Evolutionary conservation across 2,113 vertebrate species (phyloP), one percentile per base, ranked within the genome.

Genomic region (Ammodytes dubius): DNA sequence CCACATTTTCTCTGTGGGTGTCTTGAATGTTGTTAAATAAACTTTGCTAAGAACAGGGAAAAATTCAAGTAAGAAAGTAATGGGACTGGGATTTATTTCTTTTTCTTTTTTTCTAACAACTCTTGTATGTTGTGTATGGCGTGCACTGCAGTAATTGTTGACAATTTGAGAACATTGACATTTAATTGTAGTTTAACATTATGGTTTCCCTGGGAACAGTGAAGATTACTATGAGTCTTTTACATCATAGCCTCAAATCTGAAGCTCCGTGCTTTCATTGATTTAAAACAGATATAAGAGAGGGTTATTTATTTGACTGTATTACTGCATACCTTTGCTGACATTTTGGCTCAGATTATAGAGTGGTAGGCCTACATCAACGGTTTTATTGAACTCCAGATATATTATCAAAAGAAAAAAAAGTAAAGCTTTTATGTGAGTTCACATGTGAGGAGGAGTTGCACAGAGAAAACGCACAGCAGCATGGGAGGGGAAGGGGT

Each of bases 181-280:
- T 70, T 68, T 83, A 49, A 79, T 19, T 12, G 67, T 49, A 71
- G 5, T 53, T 73, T 54, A 67, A 56, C 58, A 76, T 67, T 75
- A 66, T 70, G 15, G 86, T 91, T 91, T 65, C 86, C 81, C 63
- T 90, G 83, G 83, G 27, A 90, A 91, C 83, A 78, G 69, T 1
- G 53, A 47, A 68, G 76, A 70, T 71, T 19, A 69, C 46, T 71
- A 71, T 78, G 50, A 68, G 19, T 73, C 45, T 65, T 83, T 80
- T 63, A 46, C 61, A 74, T 66, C 57, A 74, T 49, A 50, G 13
- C 50, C 17, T 67, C 11, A 54, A 64, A 64, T 77, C 1, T 50
- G n/a, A 39, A 65, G 14, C 17, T 86, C 10, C 27, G 17, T 15
- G 14, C 13, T 56, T 6, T 14, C 53, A 13, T 17, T 54, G 39